Conservation (phyloP, 1,140 invertebrate genomes). For the Calliopsis andreniformis region DNA sequence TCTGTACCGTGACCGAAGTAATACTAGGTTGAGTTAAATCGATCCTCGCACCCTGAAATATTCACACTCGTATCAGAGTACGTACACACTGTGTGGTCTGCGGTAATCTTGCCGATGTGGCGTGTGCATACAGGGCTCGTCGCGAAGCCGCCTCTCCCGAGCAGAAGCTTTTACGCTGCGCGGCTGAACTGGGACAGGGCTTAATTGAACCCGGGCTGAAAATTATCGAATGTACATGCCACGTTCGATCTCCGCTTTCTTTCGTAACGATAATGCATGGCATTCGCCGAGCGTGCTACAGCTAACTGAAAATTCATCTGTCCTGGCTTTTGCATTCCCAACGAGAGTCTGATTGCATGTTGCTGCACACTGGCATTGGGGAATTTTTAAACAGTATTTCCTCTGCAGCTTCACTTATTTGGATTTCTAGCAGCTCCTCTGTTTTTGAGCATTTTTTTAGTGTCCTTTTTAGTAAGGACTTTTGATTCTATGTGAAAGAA, state of each 20-base stretch:
- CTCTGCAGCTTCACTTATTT: too few relatives aligned
- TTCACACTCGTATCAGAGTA: slow-evolving; percentile 54
- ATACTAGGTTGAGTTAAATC: slow-evolving; percentile 53
- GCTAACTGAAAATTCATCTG: neutral
- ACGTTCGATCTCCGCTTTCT: neutral
- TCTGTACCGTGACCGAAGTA: slow-evolving; percentile 26
- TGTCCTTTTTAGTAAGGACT: too few relatives aligned
- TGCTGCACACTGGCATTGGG: too few relatives aligned
- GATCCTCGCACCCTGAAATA: slow-evolving; percentile 55
- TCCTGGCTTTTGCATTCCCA: neutral
- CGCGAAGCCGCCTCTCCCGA: neutral
- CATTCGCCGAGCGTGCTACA: neutral
- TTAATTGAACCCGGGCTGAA: slow-evolving; percentile 27
- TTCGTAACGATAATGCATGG: neutral
- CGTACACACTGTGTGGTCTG: slow-evolving; percentile 35
- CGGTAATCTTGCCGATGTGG: slow-evolving; percentile 45
- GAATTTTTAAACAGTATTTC: too few relatives aligned
- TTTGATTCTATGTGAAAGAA: too few relatives aligned
- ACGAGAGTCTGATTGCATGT: too few relatives aligned
- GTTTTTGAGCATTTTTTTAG: too few relatives aligned
- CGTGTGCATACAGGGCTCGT: slow-evolving; percentile 7
- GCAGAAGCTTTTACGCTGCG: slow-evolving; percentile 17
- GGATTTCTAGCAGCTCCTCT: too few relatives aligned
- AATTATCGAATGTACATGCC: slow-evolving; percentile 25
- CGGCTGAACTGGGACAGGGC: slow-evolving; percentile 5